These are phyloP conservation scores for Nipponia nippon DNA, from an alignment of 2,113 vertebrate genomes.

Conservation along the genomic window DNA sequence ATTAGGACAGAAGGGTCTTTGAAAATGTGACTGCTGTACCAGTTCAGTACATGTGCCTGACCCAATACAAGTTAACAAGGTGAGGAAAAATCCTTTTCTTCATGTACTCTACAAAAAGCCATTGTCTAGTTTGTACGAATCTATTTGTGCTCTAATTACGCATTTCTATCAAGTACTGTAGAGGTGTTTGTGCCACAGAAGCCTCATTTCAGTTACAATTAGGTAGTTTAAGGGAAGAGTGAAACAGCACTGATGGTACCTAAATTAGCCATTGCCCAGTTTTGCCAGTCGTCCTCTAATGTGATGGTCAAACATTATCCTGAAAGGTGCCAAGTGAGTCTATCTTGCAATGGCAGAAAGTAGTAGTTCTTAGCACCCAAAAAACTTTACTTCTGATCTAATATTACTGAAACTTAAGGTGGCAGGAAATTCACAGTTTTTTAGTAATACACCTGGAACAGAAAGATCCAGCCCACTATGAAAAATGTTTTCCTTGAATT, in stretches of 20 bases:
- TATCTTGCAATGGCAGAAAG: background rate
- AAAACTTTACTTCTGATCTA: background rate
- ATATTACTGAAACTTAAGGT: background rate
- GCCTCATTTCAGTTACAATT: background rate
- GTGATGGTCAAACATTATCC: background rate
- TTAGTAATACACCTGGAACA: background rate
- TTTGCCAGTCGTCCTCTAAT: background rate
- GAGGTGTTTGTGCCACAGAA: background rate
- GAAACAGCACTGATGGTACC: background rate
- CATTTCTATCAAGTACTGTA: background rate
- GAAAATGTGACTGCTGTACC: background rate
- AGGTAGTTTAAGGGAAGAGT: background rate
- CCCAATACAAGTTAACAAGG: background rate
- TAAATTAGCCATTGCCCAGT: background rate
- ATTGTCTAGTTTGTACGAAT: background rate
- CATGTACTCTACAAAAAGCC: background rate
- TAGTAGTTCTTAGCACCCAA: background rate
- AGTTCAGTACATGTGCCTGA: background rate
- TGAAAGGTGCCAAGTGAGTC: background rate
- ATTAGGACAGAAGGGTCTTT: background rate
- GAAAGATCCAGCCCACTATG: background rate
- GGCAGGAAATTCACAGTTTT: background rate
- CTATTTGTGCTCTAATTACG: background rate
- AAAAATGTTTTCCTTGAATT: slow-evolving; percentile 23
- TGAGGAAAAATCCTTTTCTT: background rate